Evolutionary conservation across 2,113 vertebrate species (phyloP).

Genomic region (Strix aluco): DNA sequence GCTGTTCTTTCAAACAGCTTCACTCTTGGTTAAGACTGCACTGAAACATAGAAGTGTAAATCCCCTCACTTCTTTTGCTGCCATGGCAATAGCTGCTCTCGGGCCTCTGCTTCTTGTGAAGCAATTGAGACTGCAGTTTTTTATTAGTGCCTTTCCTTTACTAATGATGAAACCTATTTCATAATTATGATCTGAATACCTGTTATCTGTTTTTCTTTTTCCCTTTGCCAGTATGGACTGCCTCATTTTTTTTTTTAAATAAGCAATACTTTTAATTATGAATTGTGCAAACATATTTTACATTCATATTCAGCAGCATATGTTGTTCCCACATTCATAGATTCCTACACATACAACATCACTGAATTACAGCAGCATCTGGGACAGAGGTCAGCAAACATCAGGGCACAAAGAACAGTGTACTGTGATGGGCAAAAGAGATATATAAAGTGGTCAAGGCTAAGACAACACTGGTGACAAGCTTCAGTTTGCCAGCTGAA

Average conservation of each 20-base stretch:
- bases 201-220: not conserved
- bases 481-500: not conserved
- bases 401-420: not conserved
- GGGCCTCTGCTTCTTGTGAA: not conserved
- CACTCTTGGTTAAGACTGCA: not conserved
- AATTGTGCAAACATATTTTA: not conserved
- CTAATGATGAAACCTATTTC: not conserved
- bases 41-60: not conserved
- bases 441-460: not conserved
- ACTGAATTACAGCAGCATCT: not conserved
- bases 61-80: not conserved
- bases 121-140: not conserved
- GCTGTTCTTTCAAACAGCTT: not conserved
- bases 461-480: not conserved
- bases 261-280: not conserved
- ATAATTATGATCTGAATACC: not conserved
- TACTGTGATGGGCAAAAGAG: not conserved
- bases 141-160: not conserved
- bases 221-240: not conserved
- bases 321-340: not conserved
- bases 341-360: not conserved
- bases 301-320: not conserved
- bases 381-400: not conserved
- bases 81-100: slow-evolving; percentile 12
- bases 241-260: not conserved